Conservation (phyloP, 2,797 vertebrate species). For the Cephalopachus bancanus region DNA sequence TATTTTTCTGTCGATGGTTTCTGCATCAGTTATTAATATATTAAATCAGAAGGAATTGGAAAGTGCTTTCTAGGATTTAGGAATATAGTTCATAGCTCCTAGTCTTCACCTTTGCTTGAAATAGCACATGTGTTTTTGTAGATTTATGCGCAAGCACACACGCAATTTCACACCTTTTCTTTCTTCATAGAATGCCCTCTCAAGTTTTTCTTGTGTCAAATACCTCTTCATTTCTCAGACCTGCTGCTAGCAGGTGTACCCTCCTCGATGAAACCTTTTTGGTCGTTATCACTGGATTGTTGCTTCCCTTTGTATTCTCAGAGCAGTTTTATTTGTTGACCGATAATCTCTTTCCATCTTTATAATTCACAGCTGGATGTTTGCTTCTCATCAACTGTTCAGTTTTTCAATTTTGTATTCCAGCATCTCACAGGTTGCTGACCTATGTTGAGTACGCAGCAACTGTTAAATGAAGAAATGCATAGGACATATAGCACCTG, state of each 20-base stretch:
- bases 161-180: not conserved
- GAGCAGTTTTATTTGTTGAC: not conserved
- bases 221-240: not conserved
- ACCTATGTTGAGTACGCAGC: not conserved
- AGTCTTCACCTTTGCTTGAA: conserved; percentile 9
- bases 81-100: not conserved
- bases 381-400: not conserved
- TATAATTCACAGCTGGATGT: not conserved
- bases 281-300: not conserved
- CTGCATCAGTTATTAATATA: conserved; percentile 5
- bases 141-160: not conserved
- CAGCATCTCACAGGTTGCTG: not conserved
- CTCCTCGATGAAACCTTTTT: not conserved
- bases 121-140: not conserved
- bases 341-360: not conserved
- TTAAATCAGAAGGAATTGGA: conserved; percentile 30
- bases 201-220: not conserved
- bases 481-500: not conserved
- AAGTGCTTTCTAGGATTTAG: not conserved
- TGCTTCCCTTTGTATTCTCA: not conserved
- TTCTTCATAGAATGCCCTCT: not conserved
- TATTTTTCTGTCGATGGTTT: conserved; percentile 42
- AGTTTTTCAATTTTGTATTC: not conserved
- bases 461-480: conserved; percentile 15
- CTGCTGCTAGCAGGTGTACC: not conserved